Conservation (phyloP, 2,797 vertebrate species). For the Peromyscus aztecus region DNA sequence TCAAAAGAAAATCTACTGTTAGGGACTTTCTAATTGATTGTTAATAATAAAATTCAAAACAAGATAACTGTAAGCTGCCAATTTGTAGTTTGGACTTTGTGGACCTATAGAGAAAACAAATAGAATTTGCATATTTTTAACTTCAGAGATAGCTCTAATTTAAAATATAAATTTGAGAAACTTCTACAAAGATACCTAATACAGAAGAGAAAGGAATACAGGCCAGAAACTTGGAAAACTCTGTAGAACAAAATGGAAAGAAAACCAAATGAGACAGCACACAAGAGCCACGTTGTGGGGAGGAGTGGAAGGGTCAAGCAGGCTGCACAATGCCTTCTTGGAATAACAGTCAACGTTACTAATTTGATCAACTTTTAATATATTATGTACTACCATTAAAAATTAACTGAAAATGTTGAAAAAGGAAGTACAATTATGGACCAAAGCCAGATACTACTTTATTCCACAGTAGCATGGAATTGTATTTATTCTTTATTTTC, state of each 20-base stretch:
- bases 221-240: conserved; percentile 39
- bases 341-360: conserved; percentile 34
- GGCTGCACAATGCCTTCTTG: not conserved
- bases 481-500: conserved; percentile 32
- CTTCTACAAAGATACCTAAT: conserved; percentile 1
- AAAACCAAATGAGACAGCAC: conserved; percentile 43
- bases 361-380: conserved; percentile 31
- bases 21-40: not conserved
- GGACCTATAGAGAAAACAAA: conserved; percentile 14
- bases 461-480: not conserved
- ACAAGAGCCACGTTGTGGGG: not conserved
- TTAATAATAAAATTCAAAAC: conserved; percentile 57
- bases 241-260: conserved; percentile 40
- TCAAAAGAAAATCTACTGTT: not conserved
- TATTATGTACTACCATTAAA: conserved; percentile 24
- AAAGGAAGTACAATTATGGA: not conserved
- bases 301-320: not conserved
- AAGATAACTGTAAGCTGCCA: not conserved
- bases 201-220: conserved; percentile 45
- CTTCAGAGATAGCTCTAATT: conserved; percentile 17
- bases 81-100: not conserved
- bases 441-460: conserved; percentile 29
- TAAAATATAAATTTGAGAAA: not conserved
- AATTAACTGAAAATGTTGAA: conserved; percentile 42
- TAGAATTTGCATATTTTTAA: conserved; percentile 41